Evolutionary conservation across 2,113 vertebrate species (phyloP).

Genomic region (Poeciliopsis retropinna): DNA sequence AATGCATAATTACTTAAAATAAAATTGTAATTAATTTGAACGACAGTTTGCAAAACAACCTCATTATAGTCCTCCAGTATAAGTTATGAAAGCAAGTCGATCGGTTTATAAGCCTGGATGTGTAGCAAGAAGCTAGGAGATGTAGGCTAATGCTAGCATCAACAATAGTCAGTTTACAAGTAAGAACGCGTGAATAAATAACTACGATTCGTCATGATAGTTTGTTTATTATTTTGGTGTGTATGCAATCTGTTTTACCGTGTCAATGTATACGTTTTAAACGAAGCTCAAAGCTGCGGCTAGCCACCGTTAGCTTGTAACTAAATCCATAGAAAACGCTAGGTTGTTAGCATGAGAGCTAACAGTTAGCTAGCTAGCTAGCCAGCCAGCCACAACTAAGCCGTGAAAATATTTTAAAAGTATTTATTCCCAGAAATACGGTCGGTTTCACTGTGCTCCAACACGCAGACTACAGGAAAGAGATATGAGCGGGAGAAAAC

Average conservation of each 20-base stretch:
- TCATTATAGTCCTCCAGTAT: not conserved
- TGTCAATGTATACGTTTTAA: not conserved
- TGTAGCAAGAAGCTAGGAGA: constrained; percentile 26
- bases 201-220: no score
- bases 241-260: not conserved
- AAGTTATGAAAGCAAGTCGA: rapidly evolving
- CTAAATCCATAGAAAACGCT: constrained; percentile 20
- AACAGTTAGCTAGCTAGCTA: constrained; percentile 20
- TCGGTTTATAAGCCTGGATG: not conserved
- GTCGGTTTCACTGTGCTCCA: not conserved
- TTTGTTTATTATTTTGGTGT: not conserved
- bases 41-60: not conserved
- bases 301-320: constrained; percentile 27
- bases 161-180: not conserved
- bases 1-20: not conserved
- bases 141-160: constrained; percentile 19
- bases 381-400: not conserved
- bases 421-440: no score
- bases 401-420: not conserved
- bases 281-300: constrained; percentile 6
- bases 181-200: not conserved
- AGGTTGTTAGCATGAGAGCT: constrained; percentile 49
- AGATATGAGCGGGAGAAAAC: not conserved
- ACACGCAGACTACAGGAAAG: not conserved
- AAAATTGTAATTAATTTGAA: not conserved